phyloP scores from a whole-genome alignment of 2,888 invertebrate genomes.

The Drosophila peninsularis region DNA sequence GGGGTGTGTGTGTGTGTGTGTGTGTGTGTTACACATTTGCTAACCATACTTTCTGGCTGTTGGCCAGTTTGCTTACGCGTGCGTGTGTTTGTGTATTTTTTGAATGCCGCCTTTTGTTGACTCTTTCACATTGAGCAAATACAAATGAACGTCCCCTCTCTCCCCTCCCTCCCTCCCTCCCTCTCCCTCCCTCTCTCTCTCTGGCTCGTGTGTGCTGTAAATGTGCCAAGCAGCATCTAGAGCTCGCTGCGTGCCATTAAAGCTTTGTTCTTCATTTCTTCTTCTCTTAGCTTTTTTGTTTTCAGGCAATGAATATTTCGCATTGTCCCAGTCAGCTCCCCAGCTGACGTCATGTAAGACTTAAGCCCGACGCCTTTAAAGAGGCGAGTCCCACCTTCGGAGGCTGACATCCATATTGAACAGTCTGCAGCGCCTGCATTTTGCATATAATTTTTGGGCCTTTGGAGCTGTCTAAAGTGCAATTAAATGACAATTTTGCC shows the following conservation, averaged over 20 bases:
- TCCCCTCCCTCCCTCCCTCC: not conserved
- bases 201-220: slow-evolving; percentile 21
- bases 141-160: slow-evolving; percentile 27
- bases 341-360: slow-evolving; percentile 4
- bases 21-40: slow-evolving; percentile 51
- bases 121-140: slow-evolving; percentile 65
- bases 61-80: slow-evolving; percentile 47
- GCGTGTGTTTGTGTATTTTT: slow-evolving; percentile 52
- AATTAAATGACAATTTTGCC: slow-evolving; percentile 78
- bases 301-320: slow-evolving; percentile 10
- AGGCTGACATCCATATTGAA: slow-evolving; percentile 48
- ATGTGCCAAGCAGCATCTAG: slow-evolving; percentile 66
- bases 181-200: not conserved
- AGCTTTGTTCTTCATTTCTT: slow-evolving; percentile 20
- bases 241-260: slow-evolving; percentile 55
- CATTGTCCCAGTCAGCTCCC: slow-evolving; percentile 12
- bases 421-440: slow-evolving; percentile 50
- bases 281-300: slow-evolving; percentile 10
- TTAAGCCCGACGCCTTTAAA: slow-evolving; percentile 27
- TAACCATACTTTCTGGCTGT: slow-evolving; percentile 66
- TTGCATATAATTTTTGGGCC: slow-evolving; percentile 65
- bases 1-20: not conserved
- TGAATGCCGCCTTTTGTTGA: slow-evolving; percentile 65
- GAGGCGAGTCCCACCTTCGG: not conserved
- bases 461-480: slow-evolving; percentile 54